Evolutionary conservation across 2,888 invertebrate genomes (phyloP).

Genomic region (Polydrusus cervinus): DNA sequence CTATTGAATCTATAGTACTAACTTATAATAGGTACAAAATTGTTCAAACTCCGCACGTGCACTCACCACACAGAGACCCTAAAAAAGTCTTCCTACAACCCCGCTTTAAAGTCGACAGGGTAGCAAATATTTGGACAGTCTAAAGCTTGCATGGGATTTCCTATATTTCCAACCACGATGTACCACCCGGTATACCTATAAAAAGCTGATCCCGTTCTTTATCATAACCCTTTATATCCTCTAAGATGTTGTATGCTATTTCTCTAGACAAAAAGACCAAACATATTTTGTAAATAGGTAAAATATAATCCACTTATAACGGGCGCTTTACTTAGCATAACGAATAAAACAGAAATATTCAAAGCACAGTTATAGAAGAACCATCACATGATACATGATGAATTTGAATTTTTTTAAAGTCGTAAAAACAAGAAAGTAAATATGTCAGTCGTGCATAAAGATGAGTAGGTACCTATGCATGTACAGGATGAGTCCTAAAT

Average conservation of each 20-base stretch:
- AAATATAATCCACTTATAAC: constrained; percentile 9
- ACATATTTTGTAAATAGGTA: constrained; percentile 3
- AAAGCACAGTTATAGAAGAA: constrained; percentile 4
- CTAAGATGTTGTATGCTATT: not conserved
- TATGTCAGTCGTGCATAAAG: not conserved
- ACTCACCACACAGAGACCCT: too few relatives aligned
- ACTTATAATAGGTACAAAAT: too few relatives aligned
- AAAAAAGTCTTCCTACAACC: too few relatives aligned
- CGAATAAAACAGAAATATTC: constrained; percentile 13
- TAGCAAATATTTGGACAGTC: too few relatives aligned
- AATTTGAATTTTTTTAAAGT: constrained; percentile 1
- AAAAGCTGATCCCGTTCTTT: too few relatives aligned
- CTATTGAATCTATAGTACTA: too few relatives aligned
- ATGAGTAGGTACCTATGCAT: not conserved
- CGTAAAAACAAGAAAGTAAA: not conserved
- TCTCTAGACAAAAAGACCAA: not conserved
- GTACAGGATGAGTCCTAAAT: not conserved
- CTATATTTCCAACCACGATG: too few relatives aligned
- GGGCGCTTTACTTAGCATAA: not conserved
- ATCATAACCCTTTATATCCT: too few relatives aligned
- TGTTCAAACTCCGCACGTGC: too few relatives aligned
- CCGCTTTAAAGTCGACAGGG: too few relatives aligned
- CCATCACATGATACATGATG: not conserved
- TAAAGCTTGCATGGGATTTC: too few relatives aligned
- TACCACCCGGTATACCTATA: too few relatives aligned